Percentiles rank a stretch among this genome's conserved stretches.
Evolutionary conservation across 2,797 vertebrate genomes (phyloP).

Genomic region (Threskiornis aethiopicus): DNA sequence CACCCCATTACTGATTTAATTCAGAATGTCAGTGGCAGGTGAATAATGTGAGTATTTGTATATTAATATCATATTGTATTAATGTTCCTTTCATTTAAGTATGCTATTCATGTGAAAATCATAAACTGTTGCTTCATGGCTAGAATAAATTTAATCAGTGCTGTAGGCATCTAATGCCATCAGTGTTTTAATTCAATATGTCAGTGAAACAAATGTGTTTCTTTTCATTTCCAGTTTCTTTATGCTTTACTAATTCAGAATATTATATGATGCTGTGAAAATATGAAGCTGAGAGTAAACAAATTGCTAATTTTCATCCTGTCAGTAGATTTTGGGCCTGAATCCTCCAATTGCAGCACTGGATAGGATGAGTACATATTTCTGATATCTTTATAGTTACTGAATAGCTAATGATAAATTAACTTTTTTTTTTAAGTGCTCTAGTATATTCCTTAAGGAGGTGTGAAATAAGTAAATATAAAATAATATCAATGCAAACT

Average conservation of each 20-base stretch:
- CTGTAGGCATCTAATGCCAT: conserved; percentile 63
- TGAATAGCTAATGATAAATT: neutral
- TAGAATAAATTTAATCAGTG: conserved; percentile 73
- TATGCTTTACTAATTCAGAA: conserved; percentile 53
- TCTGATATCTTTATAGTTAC: neutral
- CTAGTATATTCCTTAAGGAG: neutral
- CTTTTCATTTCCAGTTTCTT: conserved; percentile 55
- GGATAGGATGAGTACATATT: neutral
- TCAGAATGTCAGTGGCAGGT: conserved; percentile 78
- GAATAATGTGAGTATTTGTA: conserved; percentile 79
- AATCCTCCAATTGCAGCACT: neutral
- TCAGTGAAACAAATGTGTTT: conserved; percentile 55
- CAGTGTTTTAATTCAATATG: conserved; percentile 65
- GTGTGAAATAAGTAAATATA: neutral
- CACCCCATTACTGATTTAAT: conserved; percentile 81
- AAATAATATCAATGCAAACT: neutral
- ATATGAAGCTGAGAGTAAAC: conserved; percentile 9
- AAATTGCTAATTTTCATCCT: conserved; percentile 21
- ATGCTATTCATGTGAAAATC: conserved; percentile 76
- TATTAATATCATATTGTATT: conserved; percentile 81
- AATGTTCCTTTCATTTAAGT: conserved; percentile 77
- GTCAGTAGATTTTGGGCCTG: neutral
- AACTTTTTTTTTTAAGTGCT: neutral
- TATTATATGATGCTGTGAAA: conserved; percentile 14
- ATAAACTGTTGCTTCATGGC: conserved; percentile 73